Evolutionary conservation across 2,113 vertebrate species (phyloP), one percentile per base, ranked within the genome.

Genomic region (Brachypodius melanocephalos): DNA sequence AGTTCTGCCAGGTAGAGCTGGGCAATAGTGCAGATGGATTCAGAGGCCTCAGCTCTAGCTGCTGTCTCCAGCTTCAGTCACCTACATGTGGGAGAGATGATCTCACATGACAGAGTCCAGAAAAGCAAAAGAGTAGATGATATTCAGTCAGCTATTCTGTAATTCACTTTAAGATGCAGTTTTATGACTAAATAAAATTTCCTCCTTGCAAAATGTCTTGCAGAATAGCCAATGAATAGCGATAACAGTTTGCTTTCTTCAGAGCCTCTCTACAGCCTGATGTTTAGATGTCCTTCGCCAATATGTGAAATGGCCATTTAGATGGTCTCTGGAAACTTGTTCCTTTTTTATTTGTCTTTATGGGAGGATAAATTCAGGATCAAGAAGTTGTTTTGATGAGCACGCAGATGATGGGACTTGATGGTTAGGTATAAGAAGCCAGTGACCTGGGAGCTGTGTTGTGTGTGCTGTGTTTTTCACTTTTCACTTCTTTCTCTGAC

Each of bases 401-500:
- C 12, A 1, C 10, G 29, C 12, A n/a, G 43, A 15, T 63, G 61
- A 22, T 62, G 52, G 32, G 40, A 46, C 38, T 59, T 55, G 20
- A 12, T 46, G 36, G 29, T 42, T 36, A 65, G 14, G 9, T 21
- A 57, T 34, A 63, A 59, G 8, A 31, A 79, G 51, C 12, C 24
- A 18, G 0, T 25, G 40, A 45, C 12, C 26, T 5, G 13, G 20
- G 15, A 14, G 38, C 52, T 31, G 13, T 86, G 54, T 31, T 73
- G 12, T 43, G 22, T 67, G 40, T 48, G 18, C 49, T 68, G 14
- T 71, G 55, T 80, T 82, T 78, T 89, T 66, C 72, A 88, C 21
- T 16, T 82, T 15, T 89, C 17, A 20, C 91, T 94, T 85, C 67
- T 88, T 87, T 85, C 45, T 93, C 55, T 93, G 69, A 54, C 94